Conservation (phyloP, 2,113 vertebrate genomes). For the Phylloscopus trochilus region DNA sequence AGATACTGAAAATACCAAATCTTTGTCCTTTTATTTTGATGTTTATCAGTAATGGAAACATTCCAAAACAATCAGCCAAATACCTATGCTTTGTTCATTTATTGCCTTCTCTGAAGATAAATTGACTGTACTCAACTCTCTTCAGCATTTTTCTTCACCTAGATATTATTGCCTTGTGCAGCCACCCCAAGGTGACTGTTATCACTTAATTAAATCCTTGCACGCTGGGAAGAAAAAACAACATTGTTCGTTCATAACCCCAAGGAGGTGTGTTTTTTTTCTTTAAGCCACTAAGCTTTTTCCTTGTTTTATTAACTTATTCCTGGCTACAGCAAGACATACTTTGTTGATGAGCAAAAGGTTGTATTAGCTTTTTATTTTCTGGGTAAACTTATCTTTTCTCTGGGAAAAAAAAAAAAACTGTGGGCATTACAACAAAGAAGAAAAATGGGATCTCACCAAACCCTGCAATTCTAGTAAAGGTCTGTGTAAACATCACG, state of each 20-base stretch:
- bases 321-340: constrained; percentile 79
- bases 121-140: constrained; percentile 85
- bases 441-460: constrained; percentile 59
- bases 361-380: constrained; percentile 83
- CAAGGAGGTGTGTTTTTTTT: constrained; percentile 78
- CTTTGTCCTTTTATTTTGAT: constrained; percentile 78
- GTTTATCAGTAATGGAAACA: constrained; percentile 83
- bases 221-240: constrained; percentile 89
- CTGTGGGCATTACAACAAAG: constrained; percentile 66
- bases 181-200: constrained; percentile 93
- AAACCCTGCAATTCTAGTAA: constrained; percentile 68
- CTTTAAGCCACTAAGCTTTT: constrained; percentile 80
- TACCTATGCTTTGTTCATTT: constrained; percentile 83
- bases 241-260: constrained; percentile 89
- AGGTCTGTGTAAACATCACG: constrained; percentile 74
- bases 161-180: constrained; percentile 89
- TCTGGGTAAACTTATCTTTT: constrained; percentile 80
- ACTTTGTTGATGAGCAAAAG: constrained; percentile 84
- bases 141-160: constrained; percentile 88
- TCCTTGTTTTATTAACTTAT: constrained; percentile 84
- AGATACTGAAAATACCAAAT: constrained; percentile 80
- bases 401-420: constrained; percentile 59
- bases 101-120: constrained; percentile 85
- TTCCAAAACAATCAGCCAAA: constrained; percentile 83
- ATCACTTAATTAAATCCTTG: constrained; percentile 94